Evolutionary conservation across 2,113 vertebrate species (phyloP), one percentile per base, ranked within the genome.

Genomic region (Pseudonaja textilis): DNA sequence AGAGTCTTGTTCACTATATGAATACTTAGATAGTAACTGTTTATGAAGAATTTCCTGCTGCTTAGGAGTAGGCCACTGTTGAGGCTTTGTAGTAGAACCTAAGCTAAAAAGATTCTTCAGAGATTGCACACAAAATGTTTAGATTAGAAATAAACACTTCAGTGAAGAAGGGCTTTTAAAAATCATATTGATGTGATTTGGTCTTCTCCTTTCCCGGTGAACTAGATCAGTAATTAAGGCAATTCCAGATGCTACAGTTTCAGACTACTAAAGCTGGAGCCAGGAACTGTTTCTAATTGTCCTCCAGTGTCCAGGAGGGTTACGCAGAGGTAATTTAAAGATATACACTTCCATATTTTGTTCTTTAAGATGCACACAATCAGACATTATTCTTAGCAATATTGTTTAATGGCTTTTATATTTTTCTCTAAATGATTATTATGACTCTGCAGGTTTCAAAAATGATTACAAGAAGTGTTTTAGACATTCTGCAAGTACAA

Each of bases 281-380:
- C 64, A 94, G 56, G 93, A 91, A 96, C 96, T 96, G 93, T 95
- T 93, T 94, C 93, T 96, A 96, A 97, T 96, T 96, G 88, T 94
- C 94, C 91, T 89, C 89, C 92, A 90, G 69, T 93, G 92, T 96
- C 96, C 96, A 95, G 92, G 85, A n/a, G 6, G 59, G 92, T 25
- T 86, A 87, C 94, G 93, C 64, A 94, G 55, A 92, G 91, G 90
- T 89, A 94, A 89, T 93, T 92, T 81, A 94, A 95, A 91, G 20
- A 95, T 97, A 95, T 81, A 92, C 3, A 2, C 93, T 88, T 85
- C 90, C 93, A 93, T 93, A 81, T 81, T 81, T 39, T 81, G 34
- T 42, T 81, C 74, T 42, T 81, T 42, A 81, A 81, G 74, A 10
- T 42, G 18, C 74, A 39, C 74, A 3, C n/a, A 81, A 22, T 42